Base-by-base conservation (phyloP, 1,140 invertebrate genomes). In the Hylaeus volcanicus region DNA sequence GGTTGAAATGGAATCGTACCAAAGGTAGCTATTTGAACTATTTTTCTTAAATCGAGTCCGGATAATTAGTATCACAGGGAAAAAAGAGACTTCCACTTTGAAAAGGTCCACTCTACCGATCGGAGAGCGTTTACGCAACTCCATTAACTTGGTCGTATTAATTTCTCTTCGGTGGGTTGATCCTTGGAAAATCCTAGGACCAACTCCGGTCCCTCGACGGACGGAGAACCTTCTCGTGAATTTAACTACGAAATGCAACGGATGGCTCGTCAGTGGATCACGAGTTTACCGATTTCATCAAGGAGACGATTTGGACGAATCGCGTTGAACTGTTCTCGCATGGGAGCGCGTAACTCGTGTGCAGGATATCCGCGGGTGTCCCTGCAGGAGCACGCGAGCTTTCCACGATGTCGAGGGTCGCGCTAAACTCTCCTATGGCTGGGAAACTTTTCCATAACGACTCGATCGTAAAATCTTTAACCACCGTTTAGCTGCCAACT, bases 161-260 rank as follows among this genome's bases (percentile, higher is more conserved):
- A 14, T 53, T 70, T 26, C 65, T 45, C 15, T 43, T 41, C 37
- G 37, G 26, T 15, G 39, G 3, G 15, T 61, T 37, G 37, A 41
- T 43, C 48, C 58, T 78, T 72, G 76, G 60, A 72, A 78, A 64
- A 72, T 79, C 45, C 58, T 41, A 3, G n/a, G 37, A 53, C 51
- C 66, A 5, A 63, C 60, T 45, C 12, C 5, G 45, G 9, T 63
- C 37, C 60, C 77, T n/a, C 6, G 39, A n/a, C 64, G 53, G 60
- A 51, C 1, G 26, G 2, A 1, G 9, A 11, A 15, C 58, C n/a
- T 15, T 66, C 43, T 51, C 26, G 26, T 3, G 37, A 48, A 60
- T 48, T 26, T 58, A 76, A 76, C 39, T 26, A 48, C n/a, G 39
- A 51, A 11, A 51, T 11, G 51, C 9, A 51, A 12, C 5, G 11